These are phyloP conservation scores for Parthenolecanium corni DNA, from an alignment of 2,888 invertebrate genomes.

Conservation along the genomic window DNA sequence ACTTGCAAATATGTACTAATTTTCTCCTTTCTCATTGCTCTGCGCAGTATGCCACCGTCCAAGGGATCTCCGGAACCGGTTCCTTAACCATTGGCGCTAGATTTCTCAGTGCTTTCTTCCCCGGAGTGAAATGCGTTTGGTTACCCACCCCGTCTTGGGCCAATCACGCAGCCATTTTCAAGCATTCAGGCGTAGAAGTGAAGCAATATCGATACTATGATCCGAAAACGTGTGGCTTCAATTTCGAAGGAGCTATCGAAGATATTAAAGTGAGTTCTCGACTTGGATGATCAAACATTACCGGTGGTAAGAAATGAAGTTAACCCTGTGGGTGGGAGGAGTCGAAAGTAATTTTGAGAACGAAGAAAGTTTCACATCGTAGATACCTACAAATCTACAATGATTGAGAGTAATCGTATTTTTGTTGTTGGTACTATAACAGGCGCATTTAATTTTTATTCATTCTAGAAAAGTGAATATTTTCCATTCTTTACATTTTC, in stretches of 20 bases:
- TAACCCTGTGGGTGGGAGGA: no score
- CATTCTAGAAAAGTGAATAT: no score
- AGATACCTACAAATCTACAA: no score
- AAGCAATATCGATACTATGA: constrained; percentile 91
- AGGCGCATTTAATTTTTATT: no score
- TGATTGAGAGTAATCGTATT: no score
- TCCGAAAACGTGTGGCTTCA: constrained; percentile 82
- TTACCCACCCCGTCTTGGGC: constrained; percentile 95
- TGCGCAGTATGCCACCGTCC: constrained; percentile 54
- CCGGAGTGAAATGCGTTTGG: constrained; percentile 69
- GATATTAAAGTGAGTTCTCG: constrained; percentile 67
- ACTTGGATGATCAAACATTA: no score
- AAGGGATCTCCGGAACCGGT: constrained; percentile 95
- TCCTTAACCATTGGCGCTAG: constrained; percentile 85
- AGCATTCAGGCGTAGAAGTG: constrained; percentile 69
- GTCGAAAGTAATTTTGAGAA: no score
- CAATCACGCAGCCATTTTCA: constrained; percentile 92
- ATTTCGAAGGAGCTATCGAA: constrained; percentile 76
- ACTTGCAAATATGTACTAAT: neutral
- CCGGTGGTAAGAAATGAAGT: no score
- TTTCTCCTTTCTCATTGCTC: no score
- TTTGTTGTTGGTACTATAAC: no score
- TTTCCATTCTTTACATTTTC: no score
- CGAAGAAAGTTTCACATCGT: neutral
- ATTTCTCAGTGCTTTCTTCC: constrained; percentile 71